Evolutionary conservation across 2,797 vertebrate species (phyloP).

Genomic region (Xyrichtys novacula): DNA sequence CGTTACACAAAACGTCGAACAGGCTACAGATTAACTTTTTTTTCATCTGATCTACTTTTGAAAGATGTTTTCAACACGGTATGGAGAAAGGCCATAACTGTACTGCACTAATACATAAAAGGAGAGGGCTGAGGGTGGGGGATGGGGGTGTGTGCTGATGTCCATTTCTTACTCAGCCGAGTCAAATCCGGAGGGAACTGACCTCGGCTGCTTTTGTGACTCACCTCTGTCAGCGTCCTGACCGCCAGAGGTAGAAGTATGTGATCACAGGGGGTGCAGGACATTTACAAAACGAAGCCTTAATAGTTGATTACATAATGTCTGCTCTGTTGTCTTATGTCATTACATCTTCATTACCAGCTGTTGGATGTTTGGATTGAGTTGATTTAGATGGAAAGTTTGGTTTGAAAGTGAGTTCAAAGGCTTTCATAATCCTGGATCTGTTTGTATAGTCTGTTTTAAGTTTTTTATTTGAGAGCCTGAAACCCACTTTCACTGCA

Average conservation of each 20-base stretch:
- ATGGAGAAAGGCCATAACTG: no score
- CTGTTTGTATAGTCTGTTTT: no score
- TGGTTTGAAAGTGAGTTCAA: no score
- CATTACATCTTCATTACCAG: neutral
- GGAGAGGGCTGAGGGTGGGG: neutral
- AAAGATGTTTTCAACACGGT: no score
- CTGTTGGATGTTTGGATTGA: no score
- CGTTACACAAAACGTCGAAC: neutral
- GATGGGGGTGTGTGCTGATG: neutral
- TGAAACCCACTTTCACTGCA: no score
- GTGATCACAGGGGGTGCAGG: neutral
- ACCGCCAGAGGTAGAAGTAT: slow-evolving; percentile 11
- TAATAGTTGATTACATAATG: slow-evolving; percentile 39
- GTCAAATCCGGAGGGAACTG: slow-evolving; percentile 69
- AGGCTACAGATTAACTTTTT: neutral
- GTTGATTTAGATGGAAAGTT: no score
- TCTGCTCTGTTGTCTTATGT: neutral
- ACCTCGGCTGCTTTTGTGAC: slow-evolving; percentile 54
- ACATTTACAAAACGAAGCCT: slow-evolving; percentile 17
- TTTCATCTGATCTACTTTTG: neutral
- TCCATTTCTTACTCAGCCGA: slow-evolving; percentile 30
- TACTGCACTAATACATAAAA: neutral
- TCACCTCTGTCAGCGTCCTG: slow-evolving; percentile 38
- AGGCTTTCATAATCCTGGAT: no score
- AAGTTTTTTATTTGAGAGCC: no score